Evolutionary conservation across 2,113 vertebrate genomes (phyloP), one percentile per base, ranked within the genome.

Genomic region (Microtus richardsoni): DNA sequence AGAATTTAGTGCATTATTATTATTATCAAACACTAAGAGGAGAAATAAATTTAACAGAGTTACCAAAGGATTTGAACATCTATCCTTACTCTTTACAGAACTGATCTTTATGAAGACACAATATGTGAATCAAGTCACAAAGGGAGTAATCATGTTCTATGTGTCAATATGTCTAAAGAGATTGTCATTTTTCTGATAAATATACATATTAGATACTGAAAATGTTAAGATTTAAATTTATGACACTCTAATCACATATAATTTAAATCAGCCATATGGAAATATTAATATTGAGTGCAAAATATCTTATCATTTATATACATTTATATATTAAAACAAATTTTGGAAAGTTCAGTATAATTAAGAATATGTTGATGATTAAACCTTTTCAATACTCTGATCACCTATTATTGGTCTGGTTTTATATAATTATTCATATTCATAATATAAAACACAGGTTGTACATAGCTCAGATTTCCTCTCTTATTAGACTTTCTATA

Each of bases 1-100:
- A 79, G 97, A 96, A 97, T 91, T 97, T 84, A 93, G n/a, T 41
- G 14, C 84, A 93, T 95, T 97, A 96, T 82, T 84, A 90, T 86
- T 97, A 96, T 82, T 84, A 90, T 86, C 96, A 97, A 95, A 97
- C 92, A 91, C 80, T 89, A 88, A 47, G 16, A 85, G 17, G n/a
- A 95, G 60, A 96, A 95, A 96, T 88, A 96, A 91, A 52, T 90
- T 96, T 82, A 95, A 87, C 52, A 95, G 54, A 93, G 88, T 82
- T 97, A 88, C 94, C 91, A 97, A 89, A 95, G 64, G 19, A 94
- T 95, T 96, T 87, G 52, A 73, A 79, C 49, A 84, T 79, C 58
- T 91, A 68, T 85, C 26, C 26, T 82, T 60, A 75, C 52, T 30
- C 74, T 90, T 94, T 85, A 85, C 16, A 95, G 78, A 58, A 84